A percentile compares a stretch with the other conserved stretches of the same genome.
phyloP scores from a whole-genome alignment of 2,113 vertebrate species.

The Pipra filicauda region DNA sequence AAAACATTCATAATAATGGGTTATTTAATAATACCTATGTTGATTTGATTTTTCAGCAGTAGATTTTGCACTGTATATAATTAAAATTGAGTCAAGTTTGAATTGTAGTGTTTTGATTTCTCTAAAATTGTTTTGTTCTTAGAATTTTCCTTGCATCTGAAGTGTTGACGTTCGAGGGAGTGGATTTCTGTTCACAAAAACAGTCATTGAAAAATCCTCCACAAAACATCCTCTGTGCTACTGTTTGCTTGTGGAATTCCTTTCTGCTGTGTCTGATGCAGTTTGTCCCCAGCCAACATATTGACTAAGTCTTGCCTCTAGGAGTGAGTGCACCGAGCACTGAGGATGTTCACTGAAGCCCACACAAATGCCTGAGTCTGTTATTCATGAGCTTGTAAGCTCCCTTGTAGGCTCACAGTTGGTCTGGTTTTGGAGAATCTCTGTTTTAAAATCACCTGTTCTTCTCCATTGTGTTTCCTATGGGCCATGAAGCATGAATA shows the following conservation, averaged over 20 bases:
- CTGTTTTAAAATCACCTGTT: not conserved
- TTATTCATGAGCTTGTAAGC: not conserved
- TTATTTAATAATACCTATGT: not conserved
- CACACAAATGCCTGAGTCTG: not conserved
- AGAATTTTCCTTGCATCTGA: not conserved
- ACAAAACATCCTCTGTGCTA: slow-evolving; percentile 3
- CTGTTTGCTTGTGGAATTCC: slow-evolving; percentile 23
- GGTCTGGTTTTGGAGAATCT: not conserved
- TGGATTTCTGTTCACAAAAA: slow-evolving; percentile 7
- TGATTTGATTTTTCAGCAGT: not conserved
- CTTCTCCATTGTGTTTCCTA: not conserved
- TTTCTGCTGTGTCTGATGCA: not conserved
- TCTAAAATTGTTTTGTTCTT: not conserved
- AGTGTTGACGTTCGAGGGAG: not conserved
- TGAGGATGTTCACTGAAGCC: not conserved
- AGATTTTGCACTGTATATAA: not conserved
- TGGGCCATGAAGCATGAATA: not conserved
- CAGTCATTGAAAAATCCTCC: not conserved
- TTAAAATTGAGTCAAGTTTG: not conserved
- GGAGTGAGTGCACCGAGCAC: not conserved
- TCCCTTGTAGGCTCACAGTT: not conserved
- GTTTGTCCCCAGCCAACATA: slow-evolving; percentile 2
- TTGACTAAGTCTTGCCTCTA: not conserved
- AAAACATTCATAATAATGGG: not conserved
- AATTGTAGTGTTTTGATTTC: not conserved